Percentiles rank a stretch among this genome's conserved stretches.
Conservation (phyloP, 2,113 vertebrate species). For the Embiotoca jacksoni region DNA sequence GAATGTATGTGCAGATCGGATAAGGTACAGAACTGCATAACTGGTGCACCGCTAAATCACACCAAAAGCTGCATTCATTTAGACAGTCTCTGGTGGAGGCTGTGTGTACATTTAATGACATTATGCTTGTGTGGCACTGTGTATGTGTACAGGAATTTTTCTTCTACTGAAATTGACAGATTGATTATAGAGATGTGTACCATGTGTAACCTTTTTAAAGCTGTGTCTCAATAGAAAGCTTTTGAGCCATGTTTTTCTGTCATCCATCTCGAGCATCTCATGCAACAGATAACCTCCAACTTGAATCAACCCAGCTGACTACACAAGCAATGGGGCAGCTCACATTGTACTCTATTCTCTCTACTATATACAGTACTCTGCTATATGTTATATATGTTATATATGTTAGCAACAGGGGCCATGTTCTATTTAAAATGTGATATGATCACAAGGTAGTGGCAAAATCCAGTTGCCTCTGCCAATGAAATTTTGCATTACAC, state of each 20-base stretch:
- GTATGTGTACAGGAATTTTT: background rate
- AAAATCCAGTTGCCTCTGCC: conserved; percentile 32
- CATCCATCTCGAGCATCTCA: background rate
- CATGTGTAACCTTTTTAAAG: conserved; percentile 10
- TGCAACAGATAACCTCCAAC: conserved; percentile 7
- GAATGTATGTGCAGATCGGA: conserved; percentile 36
- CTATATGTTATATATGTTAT: no score
- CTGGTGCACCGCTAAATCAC: conserved; percentile 42
- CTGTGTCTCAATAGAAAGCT: conserved; percentile 1
- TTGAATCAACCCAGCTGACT: conserved; percentile 38
- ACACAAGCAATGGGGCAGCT: background rate
- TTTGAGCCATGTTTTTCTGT: conserved; percentile 13
- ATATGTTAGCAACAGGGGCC: no score
- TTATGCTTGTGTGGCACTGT: background rate
- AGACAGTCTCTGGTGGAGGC: conserved; percentile 19
- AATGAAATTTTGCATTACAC: conserved; percentile 63
- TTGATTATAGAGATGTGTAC: background rate
- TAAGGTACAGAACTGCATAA: conserved; percentile 41
- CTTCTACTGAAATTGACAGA: conserved; percentile 1
- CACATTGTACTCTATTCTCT: no score
- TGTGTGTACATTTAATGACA: conserved; percentile 32
- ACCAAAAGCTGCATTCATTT: conserved; percentile 24
- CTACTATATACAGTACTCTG: no score
- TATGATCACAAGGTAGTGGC: conserved; percentile 24
- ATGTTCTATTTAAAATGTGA: conserved; percentile 21